These are phyloP conservation scores for Upupa epops DNA, from an alignment of 2,113 vertebrate species.

Conservation along the genomic window DNA sequence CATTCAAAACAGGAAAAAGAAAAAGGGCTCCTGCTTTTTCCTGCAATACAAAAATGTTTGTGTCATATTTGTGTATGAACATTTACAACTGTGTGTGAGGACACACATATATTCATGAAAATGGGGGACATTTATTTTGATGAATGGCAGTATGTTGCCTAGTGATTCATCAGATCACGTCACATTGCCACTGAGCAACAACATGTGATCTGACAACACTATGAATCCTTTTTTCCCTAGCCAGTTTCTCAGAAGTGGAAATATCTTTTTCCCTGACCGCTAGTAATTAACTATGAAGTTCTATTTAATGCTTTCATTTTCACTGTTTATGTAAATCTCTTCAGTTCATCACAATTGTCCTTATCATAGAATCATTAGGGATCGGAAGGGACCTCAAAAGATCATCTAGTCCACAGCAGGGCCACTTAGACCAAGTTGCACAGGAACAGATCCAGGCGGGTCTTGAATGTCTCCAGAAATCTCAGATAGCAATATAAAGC, in stretches of 20 bases:
- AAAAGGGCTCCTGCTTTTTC: background rate
- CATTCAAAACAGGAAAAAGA: background rate
- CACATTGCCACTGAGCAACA: slow-evolving; percentile 56
- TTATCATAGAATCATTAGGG: no score
- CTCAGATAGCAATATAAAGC: background rate
- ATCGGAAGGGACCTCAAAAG: no score
- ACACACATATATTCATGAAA: background rate
- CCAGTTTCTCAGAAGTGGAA: slow-evolving; percentile 7
- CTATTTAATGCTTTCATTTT: background rate
- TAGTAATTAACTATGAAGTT: background rate
- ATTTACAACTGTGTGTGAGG: background rate
- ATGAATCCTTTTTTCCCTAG: background rate
- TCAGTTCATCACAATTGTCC: background rate
- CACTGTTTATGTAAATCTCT: background rate
- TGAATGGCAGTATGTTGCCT: slow-evolving; percentile 41
- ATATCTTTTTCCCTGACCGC: slow-evolving; percentile 32
- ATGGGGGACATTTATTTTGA: background rate
- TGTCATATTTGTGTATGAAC: background rate
- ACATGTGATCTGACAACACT: slow-evolving; percentile 47
- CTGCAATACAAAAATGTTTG: background rate
- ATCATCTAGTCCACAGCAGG: no score
- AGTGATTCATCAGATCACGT: slow-evolving; percentile 45
- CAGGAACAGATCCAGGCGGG: no score
- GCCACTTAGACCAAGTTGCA: no score
- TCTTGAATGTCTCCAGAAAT: no score